Evolutionary conservation across 2,797 vertebrate genomes (phyloP), one percentile per base, ranked within the genome.

Genomic region (Mus caroli): DNA sequence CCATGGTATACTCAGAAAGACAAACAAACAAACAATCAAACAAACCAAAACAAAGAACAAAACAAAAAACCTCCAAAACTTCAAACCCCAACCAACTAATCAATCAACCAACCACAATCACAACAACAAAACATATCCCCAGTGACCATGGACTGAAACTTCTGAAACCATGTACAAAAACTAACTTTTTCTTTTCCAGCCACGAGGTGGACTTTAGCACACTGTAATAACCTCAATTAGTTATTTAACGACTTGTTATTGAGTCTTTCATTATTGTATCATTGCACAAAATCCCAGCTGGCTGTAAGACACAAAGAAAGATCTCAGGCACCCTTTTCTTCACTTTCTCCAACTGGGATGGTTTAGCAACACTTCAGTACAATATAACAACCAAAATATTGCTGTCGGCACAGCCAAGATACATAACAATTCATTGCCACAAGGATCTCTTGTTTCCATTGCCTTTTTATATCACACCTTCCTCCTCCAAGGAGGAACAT

Each of bases 241-340:
- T 54, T n/a, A 10, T 43, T 31, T 77, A 17, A 52, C 31, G 19
- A 46, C 4, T 14, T 69, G 40, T 82, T 40, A 87, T 28, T 52
- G 58, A 78, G 34, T n/a, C 1, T 64, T 78, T 64, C 15, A 34
- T 46, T 56, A 83, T 69, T 62, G 50, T 52, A 43, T 60, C 77
- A 69, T 80, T 76, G 10, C 20, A 88, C n/a, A 22, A 28, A 73
- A 84, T 69, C 40, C 28, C 6, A 62, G 12, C 3, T 37, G 43
- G 43, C 52, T 84, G 50, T 34, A 88, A 94, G 71, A 94, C 60
- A 24, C 60, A 86, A 75, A 78, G 52, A 86, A 75, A 78, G 52
- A 78, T 73, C 60, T 28, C 22, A 54, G 14, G 17, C 67, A 52
- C 9, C 8, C 1, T 62, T 62, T 71, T 91, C 28, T 4, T 17